phyloP scores from a whole-genome alignment of 2,113 vertebrate genomes.

The Eudyptes chrysolophus region DNA sequence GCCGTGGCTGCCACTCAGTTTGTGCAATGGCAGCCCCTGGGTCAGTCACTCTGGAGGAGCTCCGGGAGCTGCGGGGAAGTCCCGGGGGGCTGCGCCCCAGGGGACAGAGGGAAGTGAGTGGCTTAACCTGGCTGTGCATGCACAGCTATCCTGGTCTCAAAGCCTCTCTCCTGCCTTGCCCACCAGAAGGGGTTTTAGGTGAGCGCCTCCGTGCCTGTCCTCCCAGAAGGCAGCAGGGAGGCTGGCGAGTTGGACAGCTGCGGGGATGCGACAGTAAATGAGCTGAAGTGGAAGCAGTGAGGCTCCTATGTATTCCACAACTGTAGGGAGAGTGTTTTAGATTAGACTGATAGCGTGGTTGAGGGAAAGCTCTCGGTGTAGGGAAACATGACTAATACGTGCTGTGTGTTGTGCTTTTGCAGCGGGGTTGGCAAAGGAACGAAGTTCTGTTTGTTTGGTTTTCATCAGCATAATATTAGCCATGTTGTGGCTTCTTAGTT shows the following conservation, averaged over 20 bases:
- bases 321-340: not conserved
- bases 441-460: not conserved
- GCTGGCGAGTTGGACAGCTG: not conserved
- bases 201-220: not conserved
- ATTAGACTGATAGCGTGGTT: accelerated
- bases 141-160: accelerated
- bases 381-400: not conserved
- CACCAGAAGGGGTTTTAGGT: not conserved
- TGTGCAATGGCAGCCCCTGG: not conserved
- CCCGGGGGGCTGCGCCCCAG: too few species aligned
- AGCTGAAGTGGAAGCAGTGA: not conserved
- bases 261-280: not conserved
- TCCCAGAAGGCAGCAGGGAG: not conserved
- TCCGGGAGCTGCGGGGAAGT: not conserved
- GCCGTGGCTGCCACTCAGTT: not conserved
- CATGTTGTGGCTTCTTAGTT: accelerated
- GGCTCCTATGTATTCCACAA: not conserved
- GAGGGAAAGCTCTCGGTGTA: not conserved
- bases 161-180: not conserved
- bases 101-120: accelerated
- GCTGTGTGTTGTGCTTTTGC: not conserved
- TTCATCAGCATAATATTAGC: not conserved
- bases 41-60: not conserved
- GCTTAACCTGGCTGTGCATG: not conserved
- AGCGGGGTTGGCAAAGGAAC: not conserved